Base-by-base conservation (phyloP, 2,797 vertebrate species). In the Oreortyx pictus region DNA sequence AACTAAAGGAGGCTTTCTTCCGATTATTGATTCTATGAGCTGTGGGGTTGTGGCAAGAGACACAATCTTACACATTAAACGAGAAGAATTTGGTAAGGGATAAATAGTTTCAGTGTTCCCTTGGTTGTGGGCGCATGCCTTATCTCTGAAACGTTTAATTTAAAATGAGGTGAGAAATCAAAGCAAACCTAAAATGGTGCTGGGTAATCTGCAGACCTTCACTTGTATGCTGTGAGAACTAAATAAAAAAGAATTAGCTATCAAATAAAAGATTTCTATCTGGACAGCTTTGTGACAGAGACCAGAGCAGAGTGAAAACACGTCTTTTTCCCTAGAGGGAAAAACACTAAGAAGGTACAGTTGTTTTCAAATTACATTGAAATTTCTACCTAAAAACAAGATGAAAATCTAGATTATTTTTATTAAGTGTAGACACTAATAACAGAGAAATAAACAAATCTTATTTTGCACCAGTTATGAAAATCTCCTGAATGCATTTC, bases 41-140 rank as follows among this genome's bases (percentile, higher is more conserved):
- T 76, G 17, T 62, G 75, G 59, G 29, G 4, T 23, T 29, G 8
- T 11, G 11, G 66, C 16, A n/a, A 43, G 9, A 3, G 2, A 22
- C 9, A 24, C 0, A 0, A 57, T 47, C 43, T 94, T 0, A 0
- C 7, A 1, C 43, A 6, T 2, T 19, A 19, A 22, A 41, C 23
- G 29, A n/a, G 22, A 35, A 31, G 39, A 41, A 64, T 68, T 74
- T 78, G n/a, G n/a, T 4, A 49, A 16, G 13, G 35, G 43, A 73
- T 35, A 87, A 35, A 31, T 27, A 25, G 7, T 72, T 86, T 33
- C 68, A 52, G 7, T 9, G 8, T 56, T 89, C 20, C 35, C 33
- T 46, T 66, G n/a, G 19, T 23, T 65, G 8, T 54, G 24, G 47
- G 24, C n/a, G 66, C 31, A 56, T 2, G 4, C 18, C 24, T 90